These are phyloP conservation scores for Xiphorhynchus erythropygius DNA, from an alignment of 2,797 vertebrate species.

Conservation along the genomic window DNA sequence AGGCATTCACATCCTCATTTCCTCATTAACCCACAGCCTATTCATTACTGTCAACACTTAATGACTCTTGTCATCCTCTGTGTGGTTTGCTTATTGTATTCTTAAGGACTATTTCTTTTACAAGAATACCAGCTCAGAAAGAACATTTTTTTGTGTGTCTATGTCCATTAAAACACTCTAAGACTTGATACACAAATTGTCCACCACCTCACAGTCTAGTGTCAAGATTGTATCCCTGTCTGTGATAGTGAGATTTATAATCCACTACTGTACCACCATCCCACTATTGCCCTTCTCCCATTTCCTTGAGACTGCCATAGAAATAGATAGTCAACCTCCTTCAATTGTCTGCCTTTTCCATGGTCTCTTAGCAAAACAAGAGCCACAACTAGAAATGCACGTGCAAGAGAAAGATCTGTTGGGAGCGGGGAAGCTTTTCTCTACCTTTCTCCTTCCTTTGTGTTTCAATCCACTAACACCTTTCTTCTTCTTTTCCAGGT, in stretches of 20 bases:
- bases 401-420: neutral
- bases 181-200: neutral
- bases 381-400: neutral
- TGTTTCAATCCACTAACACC: neutral
- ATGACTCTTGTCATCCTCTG: neutral
- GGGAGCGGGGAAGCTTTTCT: neutral
- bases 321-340: fast-evolving
- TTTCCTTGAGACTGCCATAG: neutral
- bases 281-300: neutral
- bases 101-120: neutral
- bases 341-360: neutral
- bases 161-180: neutral
- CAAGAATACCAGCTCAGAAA: neutral
- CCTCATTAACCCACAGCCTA: neutral
- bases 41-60: neutral
- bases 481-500: neutral
- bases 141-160: no score
- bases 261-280: fast-evolving
- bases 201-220: neutral
- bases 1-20: neutral
- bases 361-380: neutral
- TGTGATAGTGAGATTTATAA: neutral
- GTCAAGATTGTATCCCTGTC: neutral
- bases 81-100: neutral
- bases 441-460: neutral